Conservation (phyloP, 2,113 vertebrate genomes). For the Pao palembangensis region DNA sequence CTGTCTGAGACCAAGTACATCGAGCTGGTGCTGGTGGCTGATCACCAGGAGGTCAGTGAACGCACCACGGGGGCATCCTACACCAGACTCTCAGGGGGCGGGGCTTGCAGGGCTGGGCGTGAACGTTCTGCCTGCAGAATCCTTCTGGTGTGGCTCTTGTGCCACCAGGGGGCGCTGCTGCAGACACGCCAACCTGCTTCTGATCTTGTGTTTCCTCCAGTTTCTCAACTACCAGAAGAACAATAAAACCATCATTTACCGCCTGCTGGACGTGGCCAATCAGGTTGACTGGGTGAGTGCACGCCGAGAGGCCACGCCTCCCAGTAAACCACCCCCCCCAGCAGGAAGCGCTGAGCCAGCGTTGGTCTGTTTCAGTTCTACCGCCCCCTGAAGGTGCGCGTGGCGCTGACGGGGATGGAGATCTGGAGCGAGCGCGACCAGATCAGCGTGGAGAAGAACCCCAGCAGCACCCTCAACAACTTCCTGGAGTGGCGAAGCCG, state of each 20-base stretch:
- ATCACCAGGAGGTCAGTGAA: constrained; percentile 82
- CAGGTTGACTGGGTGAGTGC: constrained; percentile 86
- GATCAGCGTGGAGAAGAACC: constrained; percentile 71
- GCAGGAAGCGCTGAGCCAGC: not conserved
- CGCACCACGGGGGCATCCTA: not conserved
- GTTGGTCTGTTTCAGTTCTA: constrained; percentile 78
- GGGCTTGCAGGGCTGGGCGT: too few species aligned
- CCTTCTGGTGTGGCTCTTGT: too few species aligned
- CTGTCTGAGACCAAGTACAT: constrained; percentile 81
- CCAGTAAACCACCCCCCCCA: not conserved
- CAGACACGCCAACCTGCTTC: not conserved
- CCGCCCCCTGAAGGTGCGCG: constrained; percentile 82
- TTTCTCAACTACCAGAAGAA: constrained; percentile 75
- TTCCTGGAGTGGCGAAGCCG: constrained; percentile 85
- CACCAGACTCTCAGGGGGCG: too few species aligned
- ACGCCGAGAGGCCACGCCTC: not conserved
- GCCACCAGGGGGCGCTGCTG: not conserved
- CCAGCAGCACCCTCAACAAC: constrained; percentile 74
- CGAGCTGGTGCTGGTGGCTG: constrained; percentile 90
- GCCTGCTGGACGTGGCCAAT: constrained; percentile 85
- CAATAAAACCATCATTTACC: constrained; percentile 75
- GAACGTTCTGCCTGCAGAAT: too few species aligned
- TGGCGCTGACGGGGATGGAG: constrained; percentile 85
- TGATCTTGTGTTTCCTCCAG: constrained; percentile 54
- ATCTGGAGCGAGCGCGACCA: constrained; percentile 83